phyloP scores from a whole-genome alignment of 2,797 vertebrate genomes.

The Sparidentex hasta region DNA sequence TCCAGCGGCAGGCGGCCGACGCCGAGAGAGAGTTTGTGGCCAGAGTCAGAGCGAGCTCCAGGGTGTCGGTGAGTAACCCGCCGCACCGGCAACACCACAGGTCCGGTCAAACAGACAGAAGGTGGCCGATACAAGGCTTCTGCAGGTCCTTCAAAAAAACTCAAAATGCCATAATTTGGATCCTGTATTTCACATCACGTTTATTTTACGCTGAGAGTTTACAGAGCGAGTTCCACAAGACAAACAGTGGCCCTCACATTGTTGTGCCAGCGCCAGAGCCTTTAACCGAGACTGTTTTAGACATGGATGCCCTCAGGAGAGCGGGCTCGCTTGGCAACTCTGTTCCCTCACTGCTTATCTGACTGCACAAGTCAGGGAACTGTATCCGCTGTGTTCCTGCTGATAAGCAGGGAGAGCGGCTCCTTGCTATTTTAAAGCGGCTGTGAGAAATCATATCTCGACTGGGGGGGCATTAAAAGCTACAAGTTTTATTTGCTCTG shows the following conservation, averaged over 20 bases:
- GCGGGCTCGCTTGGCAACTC: conserved; percentile 29
- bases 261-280: not conserved
- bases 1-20: conserved; percentile 92
- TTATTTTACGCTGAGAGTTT: not conserved
- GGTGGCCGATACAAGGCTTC: no score
- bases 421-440: conserved; percentile 11
- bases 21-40: conserved; percentile 96
- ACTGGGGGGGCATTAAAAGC: not conserved
- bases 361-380: conserved; percentile 31
- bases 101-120: not conserved
- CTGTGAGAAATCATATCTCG: not conserved
- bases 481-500: not conserved
- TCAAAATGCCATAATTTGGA: no score
- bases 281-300: conserved; percentile 18
- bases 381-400: conserved; percentile 10
- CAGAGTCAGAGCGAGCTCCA: conserved; percentile 94
- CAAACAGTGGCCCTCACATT: conserved; percentile 1
- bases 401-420: conserved; percentile 36
- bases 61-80: conserved; percentile 90
- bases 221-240: conserved; percentile 2
- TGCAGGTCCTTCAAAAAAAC: no score
- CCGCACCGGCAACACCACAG: not conserved
- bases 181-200: not conserved
- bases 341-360: conserved; percentile 41
- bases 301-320: not conserved